Conservation (phyloP, 2,888 invertebrate genomes). For the Gibbula magus region DNA sequence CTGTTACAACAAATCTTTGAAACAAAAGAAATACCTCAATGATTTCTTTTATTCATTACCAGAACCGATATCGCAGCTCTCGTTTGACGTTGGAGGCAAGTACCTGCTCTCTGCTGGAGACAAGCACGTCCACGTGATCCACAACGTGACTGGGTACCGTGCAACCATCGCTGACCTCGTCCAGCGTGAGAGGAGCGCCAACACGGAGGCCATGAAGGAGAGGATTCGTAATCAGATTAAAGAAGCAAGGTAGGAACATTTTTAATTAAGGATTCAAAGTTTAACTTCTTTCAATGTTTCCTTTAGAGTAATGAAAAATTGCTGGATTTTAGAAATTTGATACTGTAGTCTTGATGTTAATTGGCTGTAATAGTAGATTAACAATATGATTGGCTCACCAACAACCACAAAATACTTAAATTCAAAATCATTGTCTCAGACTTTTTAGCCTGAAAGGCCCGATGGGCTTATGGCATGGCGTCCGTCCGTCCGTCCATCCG, state of each 20-base stretch:
- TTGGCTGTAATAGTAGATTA: no score
- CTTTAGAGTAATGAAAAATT: background rate
- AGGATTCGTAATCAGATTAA: conserved; percentile 83
- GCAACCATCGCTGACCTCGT: conserved; percentile 74
- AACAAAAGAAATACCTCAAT: no score
- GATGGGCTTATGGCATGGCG: no score
- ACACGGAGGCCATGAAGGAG: conserved; percentile 84
- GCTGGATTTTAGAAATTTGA: background rate
- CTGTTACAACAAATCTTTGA: no score
- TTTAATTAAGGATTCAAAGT: background rate
- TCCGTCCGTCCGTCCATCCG: no score
- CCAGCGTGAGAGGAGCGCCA: conserved; percentile 69
- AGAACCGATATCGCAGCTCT: conserved; percentile 83
- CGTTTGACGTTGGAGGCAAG: conserved; percentile 86
- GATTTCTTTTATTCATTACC: no score
- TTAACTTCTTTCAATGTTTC: background rate
- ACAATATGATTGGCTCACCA: no score
- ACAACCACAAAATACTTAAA: no score
- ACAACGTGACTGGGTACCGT: conserved; percentile 85
- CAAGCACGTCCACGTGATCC: conserved; percentile 85
- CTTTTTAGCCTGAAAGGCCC: no score
- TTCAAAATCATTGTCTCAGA: no score
- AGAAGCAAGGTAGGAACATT: conserved; percentile 68
- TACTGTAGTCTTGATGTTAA: background rate
- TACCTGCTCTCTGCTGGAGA: conserved; percentile 86